Evolutionary conservation across 1,140 invertebrate species (phyloP), one percentile per base, ranked within the genome.

Genomic region (Rhagoletis zephyria): DNA sequence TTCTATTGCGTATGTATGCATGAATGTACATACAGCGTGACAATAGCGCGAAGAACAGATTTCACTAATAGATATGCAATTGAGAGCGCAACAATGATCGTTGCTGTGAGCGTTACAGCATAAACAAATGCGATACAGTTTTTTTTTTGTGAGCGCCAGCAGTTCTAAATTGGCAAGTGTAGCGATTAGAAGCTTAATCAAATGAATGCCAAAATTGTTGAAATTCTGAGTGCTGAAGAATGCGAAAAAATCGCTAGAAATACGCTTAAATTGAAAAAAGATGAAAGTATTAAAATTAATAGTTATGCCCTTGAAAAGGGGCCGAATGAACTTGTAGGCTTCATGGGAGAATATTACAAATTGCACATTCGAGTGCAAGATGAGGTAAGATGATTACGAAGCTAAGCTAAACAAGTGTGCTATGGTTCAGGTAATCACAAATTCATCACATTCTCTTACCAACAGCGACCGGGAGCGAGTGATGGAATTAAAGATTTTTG

Each of bases 301-400:
- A 81, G 87, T 7, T 87, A 86, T 6, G 61, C 88, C 9, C 63
- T 92, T 2, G 48, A 88, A 10, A 59, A 85, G 0, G 90, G 89
- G 2, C 89, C 91, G 1, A 88, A 65, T n/a, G 90, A 92, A 1
- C 77, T 92, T 0, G 70, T 92, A 56, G 91, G 91, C 0, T 92
- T 89, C 48, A 90, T 92, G 91, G 91, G 91, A 1, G 91, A 92
- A 65, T 92, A 92, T 56, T 92, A 90, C 9, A 92, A 91, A 19
- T 64, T 92, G 1, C 30, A 59, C 7, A 48, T 87, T 12, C 6
- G 61, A 4, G 40, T 87, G n/a, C 48, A 40, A 16, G 51, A 87
- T 5, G 12, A 48, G 86, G 85, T 88, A 19, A 64, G 70, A 10
- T 6, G 12, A 60, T 10, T 4, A 2, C 19, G 40, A 42, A 42